phyloP scores from a whole-genome alignment of 2,888 invertebrate species.

The Xanthorhoe designata region DNA sequence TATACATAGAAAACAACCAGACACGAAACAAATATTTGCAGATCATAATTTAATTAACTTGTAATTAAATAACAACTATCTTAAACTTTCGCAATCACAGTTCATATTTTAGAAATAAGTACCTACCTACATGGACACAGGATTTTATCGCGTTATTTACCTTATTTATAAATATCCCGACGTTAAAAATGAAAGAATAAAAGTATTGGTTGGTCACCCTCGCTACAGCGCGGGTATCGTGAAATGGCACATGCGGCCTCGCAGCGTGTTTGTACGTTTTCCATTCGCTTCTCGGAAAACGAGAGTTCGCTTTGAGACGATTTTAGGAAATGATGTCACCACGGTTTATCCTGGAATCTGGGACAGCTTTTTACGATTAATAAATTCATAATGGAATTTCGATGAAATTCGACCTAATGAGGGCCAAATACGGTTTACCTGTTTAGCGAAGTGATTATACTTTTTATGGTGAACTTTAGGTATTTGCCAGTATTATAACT shows the following conservation, averaged over 20 bases:
- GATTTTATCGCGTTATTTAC: too few relatives aligned
- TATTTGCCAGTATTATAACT: too few relatives aligned
- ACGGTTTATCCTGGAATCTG: constrained; percentile 9
- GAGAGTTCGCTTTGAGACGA: constrained; percentile 27
- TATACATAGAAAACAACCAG: too few relatives aligned
- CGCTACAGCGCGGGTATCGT: constrained; percentile 30
- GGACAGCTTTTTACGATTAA: constrained; percentile 13
- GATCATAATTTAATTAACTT: too few relatives aligned
- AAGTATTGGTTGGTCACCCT: constrained; percentile 29
- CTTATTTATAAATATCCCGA: too few relatives aligned
- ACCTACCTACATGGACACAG: too few relatives aligned
- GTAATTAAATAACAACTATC: too few relatives aligned
- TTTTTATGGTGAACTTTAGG: not conserved
- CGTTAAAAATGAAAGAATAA: too few relatives aligned
- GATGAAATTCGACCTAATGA: constrained; percentile 15
- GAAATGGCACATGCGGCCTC: constrained; percentile 43
- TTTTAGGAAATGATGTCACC: constrained; percentile 34
- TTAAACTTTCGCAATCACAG: too few relatives aligned
- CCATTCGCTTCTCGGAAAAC: constrained; percentile 45
- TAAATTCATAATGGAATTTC: constrained; percentile 13
- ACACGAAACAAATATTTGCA: too few relatives aligned
- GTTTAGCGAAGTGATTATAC: not conserved
- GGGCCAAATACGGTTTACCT: constrained; percentile 4
- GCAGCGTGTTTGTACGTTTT: constrained; percentile 47
- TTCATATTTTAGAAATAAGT: too few relatives aligned